Evolutionary conservation across 2,113 vertebrate genomes (phyloP).

Genomic region (Syngnathus typhle): DNA sequence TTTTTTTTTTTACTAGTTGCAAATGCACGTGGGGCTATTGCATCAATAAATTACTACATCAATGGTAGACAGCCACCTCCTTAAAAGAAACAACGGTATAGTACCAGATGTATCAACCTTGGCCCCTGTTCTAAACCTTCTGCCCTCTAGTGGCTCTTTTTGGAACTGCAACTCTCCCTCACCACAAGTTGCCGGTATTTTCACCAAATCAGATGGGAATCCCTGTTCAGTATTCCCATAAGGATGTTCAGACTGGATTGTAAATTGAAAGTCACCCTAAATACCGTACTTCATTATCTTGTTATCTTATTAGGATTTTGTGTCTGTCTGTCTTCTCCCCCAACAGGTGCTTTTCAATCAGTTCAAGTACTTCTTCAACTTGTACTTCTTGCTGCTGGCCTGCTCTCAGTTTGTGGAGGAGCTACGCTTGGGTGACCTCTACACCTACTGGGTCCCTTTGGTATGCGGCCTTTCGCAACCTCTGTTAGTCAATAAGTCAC

Average conservation of each 20-base stretch:
- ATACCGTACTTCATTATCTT: background rate
- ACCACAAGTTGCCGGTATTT: too few species aligned
- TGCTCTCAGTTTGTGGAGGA: slow-evolving; percentile 96
- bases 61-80: too few species aligned
- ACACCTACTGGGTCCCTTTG: slow-evolving; percentile 98
- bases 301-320: background rate
- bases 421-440: slow-evolving; percentile 87
- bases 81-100: too few species aligned
- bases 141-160: too few species aligned
- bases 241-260: background rate
- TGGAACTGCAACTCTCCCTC: too few species aligned
- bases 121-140: too few species aligned
- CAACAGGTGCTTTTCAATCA: slow-evolving; percentile 91
- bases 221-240: background rate
- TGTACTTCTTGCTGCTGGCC: slow-evolving; percentile 92
- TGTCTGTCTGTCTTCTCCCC: slow-evolving; percentile 3
- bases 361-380: slow-evolving; percentile 98
- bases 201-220: background rate
- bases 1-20: too few species aligned
- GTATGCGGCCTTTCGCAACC: slow-evolving; percentile 65
- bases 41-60: too few species aligned
- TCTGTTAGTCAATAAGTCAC: background rate
- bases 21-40: too few species aligned
- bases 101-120: too few species aligned
- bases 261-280: background rate